Evolutionary conservation across 2,113 vertebrate species (phyloP).

Genomic region (Gopherus evgoodei): DNA sequence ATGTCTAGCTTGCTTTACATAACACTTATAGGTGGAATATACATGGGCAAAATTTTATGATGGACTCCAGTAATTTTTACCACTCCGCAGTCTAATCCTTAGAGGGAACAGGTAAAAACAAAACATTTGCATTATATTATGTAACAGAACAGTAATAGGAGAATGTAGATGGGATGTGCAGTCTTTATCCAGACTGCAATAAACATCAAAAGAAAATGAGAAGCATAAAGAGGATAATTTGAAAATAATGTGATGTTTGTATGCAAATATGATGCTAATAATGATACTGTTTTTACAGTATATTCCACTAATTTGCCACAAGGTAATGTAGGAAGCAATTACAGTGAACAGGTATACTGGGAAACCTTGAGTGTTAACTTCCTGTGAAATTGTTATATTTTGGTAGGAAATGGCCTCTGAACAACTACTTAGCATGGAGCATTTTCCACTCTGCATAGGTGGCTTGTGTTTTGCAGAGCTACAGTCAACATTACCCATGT

Average conservation of each 20-base stretch:
- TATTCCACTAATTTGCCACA: constrained; percentile 45
- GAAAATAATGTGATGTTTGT: constrained; percentile 41
- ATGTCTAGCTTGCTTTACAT: not conserved
- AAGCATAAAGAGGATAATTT: constrained; percentile 52
- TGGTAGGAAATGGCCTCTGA: not conserved
- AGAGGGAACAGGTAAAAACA: not conserved
- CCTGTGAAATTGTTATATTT: constrained; percentile 50
- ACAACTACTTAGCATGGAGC: not conserved
- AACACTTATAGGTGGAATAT: not conserved
- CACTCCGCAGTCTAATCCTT: not conserved
- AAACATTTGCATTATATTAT: not conserved
- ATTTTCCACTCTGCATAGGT: not conserved
- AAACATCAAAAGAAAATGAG: constrained; percentile 49
- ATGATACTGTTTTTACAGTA: constrained; percentile 36
- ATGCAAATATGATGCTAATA: constrained; percentile 56
- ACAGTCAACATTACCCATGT: not conserved
- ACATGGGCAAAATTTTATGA: not conserved
- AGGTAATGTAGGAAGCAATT: constrained; percentile 14
- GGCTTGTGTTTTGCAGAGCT: not conserved
- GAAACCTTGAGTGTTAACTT: constrained; percentile 48
- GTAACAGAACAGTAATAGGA: constrained; percentile 9
- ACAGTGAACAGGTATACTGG: not conserved
- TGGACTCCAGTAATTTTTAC: not conserved
- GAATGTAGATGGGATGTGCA: not conserved
- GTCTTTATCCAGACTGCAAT: constrained; percentile 12